These are phyloP conservation scores for Schizaphis graminum DNA, from an alignment of 2,888 invertebrate species.

Conservation along the genomic window DNA sequence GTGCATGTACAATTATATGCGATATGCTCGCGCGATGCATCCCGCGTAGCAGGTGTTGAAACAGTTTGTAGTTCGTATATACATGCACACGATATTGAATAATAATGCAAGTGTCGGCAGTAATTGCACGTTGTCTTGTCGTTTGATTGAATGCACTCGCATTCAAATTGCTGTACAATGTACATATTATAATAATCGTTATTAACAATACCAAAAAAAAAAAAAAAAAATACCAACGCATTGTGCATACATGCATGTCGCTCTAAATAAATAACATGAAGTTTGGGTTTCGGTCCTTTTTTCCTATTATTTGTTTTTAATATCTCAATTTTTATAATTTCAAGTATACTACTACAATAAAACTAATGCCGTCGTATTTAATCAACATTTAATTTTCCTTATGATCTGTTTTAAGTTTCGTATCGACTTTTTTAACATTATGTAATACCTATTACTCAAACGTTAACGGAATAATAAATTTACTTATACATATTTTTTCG, in stretches of 20 bases:
- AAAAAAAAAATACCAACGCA: neutral
- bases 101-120: constrained; percentile 55
- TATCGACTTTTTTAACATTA: neutral
- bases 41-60: constrained; percentile 52
- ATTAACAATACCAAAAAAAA: constrained; percentile 16
- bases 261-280: constrained; percentile 31
- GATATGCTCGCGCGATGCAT: constrained; percentile 33
- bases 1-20: constrained; percentile 42
- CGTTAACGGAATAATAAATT: neutral
- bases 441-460: neutral
- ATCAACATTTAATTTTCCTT: neutral
- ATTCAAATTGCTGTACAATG: constrained; percentile 15
- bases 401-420: neutral
- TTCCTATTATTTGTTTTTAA: neutral
- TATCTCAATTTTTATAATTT: neutral
- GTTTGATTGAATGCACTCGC: constrained; percentile 47
- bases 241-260: neutral
- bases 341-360: neutral
- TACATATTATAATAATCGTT: constrained; percentile 44
- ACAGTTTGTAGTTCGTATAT: constrained; percentile 39
- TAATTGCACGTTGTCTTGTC: constrained; percentile 52
- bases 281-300: neutral
- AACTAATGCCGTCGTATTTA: neutral
- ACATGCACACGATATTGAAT: constrained; percentile 28
- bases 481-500: neutral